Base-by-base conservation (phyloP, 1,140 invertebrate species). In the Drosophila lacteicornis region DNA sequence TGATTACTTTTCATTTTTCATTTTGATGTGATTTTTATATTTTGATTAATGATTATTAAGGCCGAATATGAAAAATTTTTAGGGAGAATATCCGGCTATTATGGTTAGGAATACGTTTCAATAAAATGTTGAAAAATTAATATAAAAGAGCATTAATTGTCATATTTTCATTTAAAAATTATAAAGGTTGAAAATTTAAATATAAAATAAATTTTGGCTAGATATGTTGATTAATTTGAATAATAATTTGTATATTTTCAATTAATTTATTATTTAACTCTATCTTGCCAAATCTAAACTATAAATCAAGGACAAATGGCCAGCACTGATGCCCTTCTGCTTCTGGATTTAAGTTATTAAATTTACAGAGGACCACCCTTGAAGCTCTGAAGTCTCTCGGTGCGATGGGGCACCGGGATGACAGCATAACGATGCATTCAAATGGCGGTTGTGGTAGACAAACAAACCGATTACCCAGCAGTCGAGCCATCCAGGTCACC, bases 391-490 rank as follows among this genome's bases (percentile, higher is more conserved):
- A 45, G 33, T 42, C 27, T 53, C 55, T 61, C 19, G 12, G 45
- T 55, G 36, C 25, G 22, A 15, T 22, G 33, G 42, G 53, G 17
- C 22, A 27, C 40, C 43, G 25, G 38, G 59, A 87, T 77, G 77
- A 80, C 71, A 78, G 80, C 80, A 88, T 88, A 87, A 87, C 84
- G 74, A 78, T 76, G 77, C 77, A 86, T 79, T 81, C 84, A 87
- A 88, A 58, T 82, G 70, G 57, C 65, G 66, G 55, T 82, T 74
- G 79, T 77, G 73, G 75, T 66, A 79, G 77, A 90, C 74, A 87
- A 87, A 87, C 83, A 87, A 87, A 75, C 77, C 84, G 84, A 87
- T 87, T 87, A 87, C 84, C 66, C 84, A 87, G 84, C 84, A 75
- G 85, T 88, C 66, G 69, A 56, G 63, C 63, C 63, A 47, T 50